Evolutionary conservation across 2,888 invertebrate species (phyloP).

Genomic region (Cheilosia urbana): DNA sequence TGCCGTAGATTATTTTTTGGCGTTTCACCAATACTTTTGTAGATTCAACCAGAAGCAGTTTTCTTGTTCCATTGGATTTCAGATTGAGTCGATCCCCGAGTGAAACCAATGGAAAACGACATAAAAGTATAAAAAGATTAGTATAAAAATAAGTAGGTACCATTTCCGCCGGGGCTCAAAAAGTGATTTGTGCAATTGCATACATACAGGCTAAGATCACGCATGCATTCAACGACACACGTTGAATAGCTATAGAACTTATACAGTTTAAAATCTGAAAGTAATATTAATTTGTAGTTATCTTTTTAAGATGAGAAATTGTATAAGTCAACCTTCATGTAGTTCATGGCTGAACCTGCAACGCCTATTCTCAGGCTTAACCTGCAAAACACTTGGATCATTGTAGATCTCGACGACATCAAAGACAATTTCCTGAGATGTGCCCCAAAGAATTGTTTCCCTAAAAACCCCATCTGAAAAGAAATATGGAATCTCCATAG

Average conservation of each 20-base stretch:
- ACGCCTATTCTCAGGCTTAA: conserved; percentile 84
- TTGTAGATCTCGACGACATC: conserved; percentile 86
- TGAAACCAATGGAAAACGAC: no score
- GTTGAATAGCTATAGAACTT: conserved; percentile 86
- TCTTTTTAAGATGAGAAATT: neutral
- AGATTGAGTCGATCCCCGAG: no score
- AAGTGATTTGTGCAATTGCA: conserved; percentile 87
- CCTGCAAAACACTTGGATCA: conserved; percentile 85
- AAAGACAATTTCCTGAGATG: conserved; percentile 81
- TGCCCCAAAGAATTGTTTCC: conserved; percentile 81
- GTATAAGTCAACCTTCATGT: conserved; percentile 77
- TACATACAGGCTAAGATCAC: conserved; percentile 84
- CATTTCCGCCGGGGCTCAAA: conserved; percentile 80
- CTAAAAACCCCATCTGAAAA: conserved; percentile 79
- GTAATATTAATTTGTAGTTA: no score
- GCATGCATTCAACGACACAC: conserved; percentile 86
- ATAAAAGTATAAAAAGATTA: neutral
- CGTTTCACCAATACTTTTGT: no score
- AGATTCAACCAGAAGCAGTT: no score
- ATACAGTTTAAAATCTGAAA: conserved; percentile 79
- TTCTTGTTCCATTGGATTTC: no score
- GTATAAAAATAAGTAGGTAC: conserved; percentile 55
- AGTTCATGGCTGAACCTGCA: conserved; percentile 86
- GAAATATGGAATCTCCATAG: conserved; percentile 87
- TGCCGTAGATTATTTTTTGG: no score